Conservation (phyloP, 1,140 invertebrate genomes). For the Drosophila funebris region DNA sequence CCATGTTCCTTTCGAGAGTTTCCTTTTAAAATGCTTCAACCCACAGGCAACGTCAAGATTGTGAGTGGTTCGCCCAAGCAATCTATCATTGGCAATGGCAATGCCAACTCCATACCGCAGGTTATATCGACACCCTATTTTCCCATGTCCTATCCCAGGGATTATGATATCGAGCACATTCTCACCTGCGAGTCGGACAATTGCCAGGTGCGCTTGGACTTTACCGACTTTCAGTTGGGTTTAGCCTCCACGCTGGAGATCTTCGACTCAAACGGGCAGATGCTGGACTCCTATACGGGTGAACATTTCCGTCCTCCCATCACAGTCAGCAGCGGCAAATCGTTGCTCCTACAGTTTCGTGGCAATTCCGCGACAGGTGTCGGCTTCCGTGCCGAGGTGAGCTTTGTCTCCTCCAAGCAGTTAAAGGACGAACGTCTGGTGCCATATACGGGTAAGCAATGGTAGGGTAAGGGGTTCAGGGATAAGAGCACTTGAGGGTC, state of each 20-base stretch:
- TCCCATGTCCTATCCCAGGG: constrained; percentile 88
- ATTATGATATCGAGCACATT: constrained; percentile 88
- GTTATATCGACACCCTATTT: constrained; percentile 88
- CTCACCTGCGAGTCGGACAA: constrained; percentile 85
- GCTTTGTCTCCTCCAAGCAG: constrained; percentile 86
- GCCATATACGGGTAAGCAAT: constrained; percentile 85
- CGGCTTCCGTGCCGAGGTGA: constrained; percentile 89
- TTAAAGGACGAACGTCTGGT: constrained; percentile 85
- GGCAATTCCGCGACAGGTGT: constrained; percentile 89
- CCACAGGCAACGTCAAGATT: constrained; percentile 87
- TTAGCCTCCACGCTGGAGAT: constrained; percentile 89
- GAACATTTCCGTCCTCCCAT: constrained; percentile 88
- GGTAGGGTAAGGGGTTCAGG: background rate
- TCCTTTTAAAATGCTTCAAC: background rate
- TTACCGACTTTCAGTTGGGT: constrained; percentile 89
- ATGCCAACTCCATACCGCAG: constrained; percentile 66
- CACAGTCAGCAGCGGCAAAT: constrained; percentile 87
- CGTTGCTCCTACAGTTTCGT: constrained; percentile 88
- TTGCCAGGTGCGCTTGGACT: constrained; percentile 87
- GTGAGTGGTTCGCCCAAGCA: constrained; percentile 84
- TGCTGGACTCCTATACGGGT: constrained; percentile 88
- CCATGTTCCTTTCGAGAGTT: background rate
- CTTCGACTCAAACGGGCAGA: constrained; percentile 89
- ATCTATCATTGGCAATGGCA: constrained; percentile 61
- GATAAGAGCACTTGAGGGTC: constrained; percentile 59